Conservation (phyloP, 2,113 vertebrate species). For the Dasypus novemcinctus region DNA sequence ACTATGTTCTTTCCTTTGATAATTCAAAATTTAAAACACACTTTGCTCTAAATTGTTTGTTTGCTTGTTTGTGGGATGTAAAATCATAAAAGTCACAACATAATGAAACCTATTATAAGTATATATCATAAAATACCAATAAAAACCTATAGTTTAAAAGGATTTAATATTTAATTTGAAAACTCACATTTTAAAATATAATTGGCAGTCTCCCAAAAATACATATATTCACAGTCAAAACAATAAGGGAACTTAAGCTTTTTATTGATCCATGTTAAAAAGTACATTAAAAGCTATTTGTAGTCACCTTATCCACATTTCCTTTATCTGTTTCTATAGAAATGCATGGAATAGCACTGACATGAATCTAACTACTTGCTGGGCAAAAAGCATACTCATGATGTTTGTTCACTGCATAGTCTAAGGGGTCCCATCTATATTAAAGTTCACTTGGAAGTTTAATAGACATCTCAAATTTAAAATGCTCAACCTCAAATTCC, state of each 20-base stretch:
- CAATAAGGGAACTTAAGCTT: neutral
- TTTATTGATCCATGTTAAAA: neutral
- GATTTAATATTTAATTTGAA: conserved; percentile 33
- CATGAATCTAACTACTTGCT: neutral
- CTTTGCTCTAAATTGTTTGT: neutral
- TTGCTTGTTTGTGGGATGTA: neutral
- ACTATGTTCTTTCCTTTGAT: neutral
- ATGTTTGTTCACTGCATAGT: neutral
- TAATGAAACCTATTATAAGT: neutral
- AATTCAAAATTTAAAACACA: neutral
- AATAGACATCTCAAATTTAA: neutral
- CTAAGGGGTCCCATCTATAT: neutral
- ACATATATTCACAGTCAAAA: neutral
- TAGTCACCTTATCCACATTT: neutral
- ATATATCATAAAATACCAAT: neutral
- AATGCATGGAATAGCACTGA: neutral
- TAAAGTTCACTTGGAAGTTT: neutral
- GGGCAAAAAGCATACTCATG: too few relatives aligned
- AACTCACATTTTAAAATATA: conserved; percentile 16
- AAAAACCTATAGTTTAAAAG: neutral
- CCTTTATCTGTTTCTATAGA: neutral
- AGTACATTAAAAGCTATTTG: neutral
- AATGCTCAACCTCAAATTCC: neutral
- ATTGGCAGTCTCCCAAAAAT: neutral
- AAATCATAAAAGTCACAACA: neutral